Conservation (phyloP, 2,888 invertebrate species). For the Amphipoea oculea region DNA sequence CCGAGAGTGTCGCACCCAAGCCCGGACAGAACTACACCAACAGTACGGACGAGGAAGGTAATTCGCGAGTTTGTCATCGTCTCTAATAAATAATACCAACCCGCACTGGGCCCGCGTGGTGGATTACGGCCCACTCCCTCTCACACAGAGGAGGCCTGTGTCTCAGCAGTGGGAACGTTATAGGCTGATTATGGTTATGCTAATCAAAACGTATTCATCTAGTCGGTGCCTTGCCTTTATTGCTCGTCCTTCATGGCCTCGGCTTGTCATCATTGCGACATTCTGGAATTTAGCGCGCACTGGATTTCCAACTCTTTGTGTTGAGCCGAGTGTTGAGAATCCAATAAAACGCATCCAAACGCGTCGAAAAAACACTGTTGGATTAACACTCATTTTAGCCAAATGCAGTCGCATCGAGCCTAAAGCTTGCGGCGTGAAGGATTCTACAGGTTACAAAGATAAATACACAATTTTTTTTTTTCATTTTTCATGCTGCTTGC, state of each 20-base stretch:
- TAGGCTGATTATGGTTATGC: not conserved
- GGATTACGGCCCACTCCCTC: not conserved
- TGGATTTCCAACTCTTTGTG: too few species aligned
- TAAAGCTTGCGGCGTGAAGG: too few species aligned
- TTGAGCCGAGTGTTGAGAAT: too few species aligned
- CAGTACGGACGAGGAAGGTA: constrained; percentile 77
- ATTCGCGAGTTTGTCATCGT: constrained; percentile 25
- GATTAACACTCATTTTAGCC: constrained; percentile 78
- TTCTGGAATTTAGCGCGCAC: constrained; percentile 37
- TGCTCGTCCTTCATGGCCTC: constrained; percentile 67
- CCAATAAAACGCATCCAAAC: too few species aligned
- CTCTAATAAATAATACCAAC: not conserved
- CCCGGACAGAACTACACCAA: constrained; percentile 77
- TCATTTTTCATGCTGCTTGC: too few species aligned
- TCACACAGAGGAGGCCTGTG: not conserved
- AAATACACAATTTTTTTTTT: too few species aligned
- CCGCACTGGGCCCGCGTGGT: not conserved
- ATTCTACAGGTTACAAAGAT: too few species aligned
- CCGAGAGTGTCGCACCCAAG: constrained; percentile 74
- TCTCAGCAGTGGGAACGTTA: not conserved
- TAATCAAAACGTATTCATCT: constrained; percentile 19
- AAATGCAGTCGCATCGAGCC: constrained; percentile 79
- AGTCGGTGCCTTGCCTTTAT: constrained; percentile 47
- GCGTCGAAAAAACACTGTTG: too few species aligned
- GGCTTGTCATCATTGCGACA: constrained; percentile 76